Conservation (phyloP, 2,797 vertebrate genomes). For the Australoheros facetus region DNA sequence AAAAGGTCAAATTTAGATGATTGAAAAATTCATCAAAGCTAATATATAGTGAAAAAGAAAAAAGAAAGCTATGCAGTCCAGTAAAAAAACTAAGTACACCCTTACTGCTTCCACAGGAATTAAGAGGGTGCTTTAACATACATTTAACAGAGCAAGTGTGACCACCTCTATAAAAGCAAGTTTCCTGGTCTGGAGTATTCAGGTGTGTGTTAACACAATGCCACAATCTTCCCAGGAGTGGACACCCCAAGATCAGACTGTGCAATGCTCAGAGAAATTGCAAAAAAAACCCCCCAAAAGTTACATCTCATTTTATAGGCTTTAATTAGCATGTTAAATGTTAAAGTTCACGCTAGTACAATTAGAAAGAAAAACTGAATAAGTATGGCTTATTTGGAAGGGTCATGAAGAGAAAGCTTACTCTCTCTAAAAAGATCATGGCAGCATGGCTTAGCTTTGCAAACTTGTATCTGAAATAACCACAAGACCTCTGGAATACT, state of each 20-base stretch:
- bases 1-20: not conserved
- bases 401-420: no score
- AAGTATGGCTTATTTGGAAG: no score
- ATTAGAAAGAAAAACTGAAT: no score
- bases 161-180: not conserved
- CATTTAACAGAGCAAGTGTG: no score
- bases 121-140: not conserved
- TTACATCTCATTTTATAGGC: no score
- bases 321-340: no score
- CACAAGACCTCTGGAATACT: no score
- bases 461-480: no score
- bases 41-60: not conserved
- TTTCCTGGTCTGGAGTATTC: not conserved
- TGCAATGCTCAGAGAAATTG: not conserved
- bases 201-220: not conserved
- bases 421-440: no score
- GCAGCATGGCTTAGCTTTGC: no score
- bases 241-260: not conserved
- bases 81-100: not conserved
- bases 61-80: not conserved
- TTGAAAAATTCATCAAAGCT: not conserved
- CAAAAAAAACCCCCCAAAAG: not conserved
- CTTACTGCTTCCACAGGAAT: not conserved
- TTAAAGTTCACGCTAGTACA: no score
- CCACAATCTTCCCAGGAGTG: not conserved